phyloP scores from a whole-genome alignment of 1,140 invertebrate species.

The Camponotus vicinus region DNA sequence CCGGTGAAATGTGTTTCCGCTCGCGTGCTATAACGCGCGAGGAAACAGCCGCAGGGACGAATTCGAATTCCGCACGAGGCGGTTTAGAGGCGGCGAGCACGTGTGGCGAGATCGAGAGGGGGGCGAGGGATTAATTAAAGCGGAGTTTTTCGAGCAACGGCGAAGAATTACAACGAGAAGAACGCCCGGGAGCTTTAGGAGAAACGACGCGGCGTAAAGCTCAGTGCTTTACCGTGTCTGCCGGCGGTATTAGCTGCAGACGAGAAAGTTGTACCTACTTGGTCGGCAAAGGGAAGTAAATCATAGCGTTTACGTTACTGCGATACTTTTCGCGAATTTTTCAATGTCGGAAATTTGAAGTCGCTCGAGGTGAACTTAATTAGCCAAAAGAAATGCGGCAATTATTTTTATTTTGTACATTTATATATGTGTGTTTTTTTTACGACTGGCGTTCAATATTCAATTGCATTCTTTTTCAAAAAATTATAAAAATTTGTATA shows the following conservation, averaged over 20 bases:
- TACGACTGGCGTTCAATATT: background rate
- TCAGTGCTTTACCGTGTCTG: conserved; percentile 49
- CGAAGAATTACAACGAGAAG: conserved; percentile 65
- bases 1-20: conserved; percentile 28
- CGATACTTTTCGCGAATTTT: conserved; percentile 46
- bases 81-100: conserved; percentile 34
- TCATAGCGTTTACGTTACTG: conserved; percentile 28
- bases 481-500: background rate
- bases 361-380: background rate
- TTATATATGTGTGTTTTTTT: background rate
- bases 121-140: conserved; percentile 57
- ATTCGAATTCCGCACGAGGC: conserved; percentile 51
- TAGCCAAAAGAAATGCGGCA: background rate
- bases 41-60: conserved; percentile 42
- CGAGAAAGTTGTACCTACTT: conserved; percentile 43
- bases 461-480: background rate
- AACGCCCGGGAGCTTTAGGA: conserved; percentile 39
- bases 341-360: background rate
- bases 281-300: conserved; percentile 28
- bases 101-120: conserved; percentile 20
- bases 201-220: conserved; percentile 48
- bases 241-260: conserved; percentile 46
- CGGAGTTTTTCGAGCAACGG: conserved; percentile 45
- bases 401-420: background rate
- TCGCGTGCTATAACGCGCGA: conserved; percentile 18